Evolutionary conservation across 2,113 vertebrate genomes (phyloP).

Genomic region (Pontoporia blainvillei): DNA sequence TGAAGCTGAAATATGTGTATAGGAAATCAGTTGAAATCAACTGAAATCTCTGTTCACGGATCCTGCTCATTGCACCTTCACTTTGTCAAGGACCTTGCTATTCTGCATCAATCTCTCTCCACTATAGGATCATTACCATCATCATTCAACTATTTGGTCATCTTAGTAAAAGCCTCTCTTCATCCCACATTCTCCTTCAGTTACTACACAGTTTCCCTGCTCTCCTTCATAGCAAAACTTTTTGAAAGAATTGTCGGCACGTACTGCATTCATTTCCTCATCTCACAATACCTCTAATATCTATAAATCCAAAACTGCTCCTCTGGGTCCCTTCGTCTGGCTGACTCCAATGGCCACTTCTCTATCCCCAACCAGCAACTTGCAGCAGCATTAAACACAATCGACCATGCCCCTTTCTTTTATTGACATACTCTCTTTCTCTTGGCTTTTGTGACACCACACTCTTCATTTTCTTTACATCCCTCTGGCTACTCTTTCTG

Average conservation of each 20-base stretch:
- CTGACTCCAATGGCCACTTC: not conserved
- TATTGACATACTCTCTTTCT: not conserved
- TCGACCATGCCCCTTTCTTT: not conserved
- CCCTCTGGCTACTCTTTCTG: not conserved
- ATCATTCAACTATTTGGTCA: not conserved
- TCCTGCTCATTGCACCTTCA: not conserved
- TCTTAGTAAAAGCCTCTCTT: not conserved
- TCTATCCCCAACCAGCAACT: not conserved
- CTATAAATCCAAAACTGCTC: not conserved
- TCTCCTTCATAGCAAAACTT: not conserved
- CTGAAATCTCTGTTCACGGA: not conserved
- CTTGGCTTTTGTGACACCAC: not conserved
- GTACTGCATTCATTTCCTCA: not conserved
- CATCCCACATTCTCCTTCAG: not conserved
- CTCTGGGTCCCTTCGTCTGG: not conserved
- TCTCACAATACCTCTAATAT: not conserved
- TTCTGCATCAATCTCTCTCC: not conserved
- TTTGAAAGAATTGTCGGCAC: not conserved
- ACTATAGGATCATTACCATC: not conserved
- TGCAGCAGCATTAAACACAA: not conserved
- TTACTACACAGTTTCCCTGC: not conserved
- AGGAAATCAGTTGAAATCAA: not conserved
- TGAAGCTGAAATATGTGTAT: not conserved
- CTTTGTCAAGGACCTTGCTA: not conserved
- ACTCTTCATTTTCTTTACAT: not conserved